phyloP scores from a whole-genome alignment of 1,140 invertebrate genomes.

The Leptinotarsa lineolata region DNA sequence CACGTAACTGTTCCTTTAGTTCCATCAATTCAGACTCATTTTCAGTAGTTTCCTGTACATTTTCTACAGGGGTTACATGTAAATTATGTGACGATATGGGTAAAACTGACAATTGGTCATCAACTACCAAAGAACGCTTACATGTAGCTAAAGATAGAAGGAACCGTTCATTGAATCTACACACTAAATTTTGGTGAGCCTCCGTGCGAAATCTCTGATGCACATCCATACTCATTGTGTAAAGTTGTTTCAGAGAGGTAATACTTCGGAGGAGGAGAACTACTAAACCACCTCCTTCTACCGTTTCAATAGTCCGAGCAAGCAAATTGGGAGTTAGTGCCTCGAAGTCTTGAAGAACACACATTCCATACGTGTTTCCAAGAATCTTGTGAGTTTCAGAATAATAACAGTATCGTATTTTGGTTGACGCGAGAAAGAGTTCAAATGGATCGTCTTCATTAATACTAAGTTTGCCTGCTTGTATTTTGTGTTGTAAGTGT shows the following conservation, averaged over 20 bases:
- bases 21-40: slow-evolving; percentile 66
- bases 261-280: slow-evolving; percentile 86
- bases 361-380: slow-evolving; percentile 97
- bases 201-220: slow-evolving; percentile 93
- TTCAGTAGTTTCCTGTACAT: slow-evolving; percentile 51
- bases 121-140: slow-evolving; percentile 86
- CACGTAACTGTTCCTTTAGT: slow-evolving; percentile 74
- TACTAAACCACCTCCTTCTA: slow-evolving; percentile 96
- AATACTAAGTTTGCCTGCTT: slow-evolving; percentile 85
- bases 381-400: slow-evolving; percentile 97
- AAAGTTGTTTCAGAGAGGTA: slow-evolving; percentile 90
- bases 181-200: slow-evolving; percentile 88
- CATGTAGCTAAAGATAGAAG: slow-evolving; percentile 89
- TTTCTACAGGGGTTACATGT: slow-evolving; percentile 73
- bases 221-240: slow-evolving; percentile 98
- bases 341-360: slow-evolving; percentile 98
- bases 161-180: slow-evolving; percentile 97
- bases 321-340: slow-evolving; percentile 97
- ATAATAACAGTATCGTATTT: slow-evolving; percentile 98
- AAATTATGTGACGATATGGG: slow-evolving; percentile 90
- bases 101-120: slow-evolving; percentile 90
- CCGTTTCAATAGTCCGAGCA: slow-evolving; percentile 96
- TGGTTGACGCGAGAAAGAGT: slow-evolving; percentile 92
- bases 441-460: slow-evolving; percentile 98
- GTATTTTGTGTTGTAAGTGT: slow-evolving; percentile 82